phyloP scores from a whole-genome alignment of 1,140 invertebrate genomes.

The Drosophila santomea region DNA sequence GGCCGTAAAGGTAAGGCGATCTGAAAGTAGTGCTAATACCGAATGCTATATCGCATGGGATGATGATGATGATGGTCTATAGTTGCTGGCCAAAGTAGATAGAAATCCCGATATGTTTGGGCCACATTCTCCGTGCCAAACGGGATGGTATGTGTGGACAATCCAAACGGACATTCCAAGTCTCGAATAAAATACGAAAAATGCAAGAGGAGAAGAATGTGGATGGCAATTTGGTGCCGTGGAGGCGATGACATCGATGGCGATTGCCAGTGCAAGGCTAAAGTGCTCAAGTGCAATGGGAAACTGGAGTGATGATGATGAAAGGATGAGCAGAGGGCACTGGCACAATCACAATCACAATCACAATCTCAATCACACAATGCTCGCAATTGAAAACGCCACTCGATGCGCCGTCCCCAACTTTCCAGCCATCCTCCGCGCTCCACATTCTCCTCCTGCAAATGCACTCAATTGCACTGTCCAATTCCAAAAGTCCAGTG shows the following conservation, averaged over 20 bases:
- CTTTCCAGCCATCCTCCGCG: background rate
- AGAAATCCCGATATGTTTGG: background rate
- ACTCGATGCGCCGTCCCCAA: constrained; percentile 38
- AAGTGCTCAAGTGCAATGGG: constrained; percentile 4
- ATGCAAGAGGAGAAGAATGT: constrained; percentile 55
- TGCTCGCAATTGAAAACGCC: constrained; percentile 67
- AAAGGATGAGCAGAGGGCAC: background rate
- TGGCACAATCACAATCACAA: constrained; percentile 11
- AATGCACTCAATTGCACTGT: constrained; percentile 44
- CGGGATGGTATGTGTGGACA: constrained; percentile 1
- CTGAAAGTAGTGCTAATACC: background rate
- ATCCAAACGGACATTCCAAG: constrained; percentile 35
- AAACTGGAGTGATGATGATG: constrained; percentile 1
- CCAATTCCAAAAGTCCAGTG: constrained; percentile 31
- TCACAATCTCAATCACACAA: constrained; percentile 38
- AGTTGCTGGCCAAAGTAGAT: background rate
- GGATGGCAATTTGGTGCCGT: constrained; percentile 45
- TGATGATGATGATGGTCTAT: constrained; percentile 2
- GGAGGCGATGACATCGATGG: constrained; percentile 3
- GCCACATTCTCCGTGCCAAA: background rate
- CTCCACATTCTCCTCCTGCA: constrained; percentile 1
- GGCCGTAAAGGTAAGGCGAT: constrained; percentile 12
- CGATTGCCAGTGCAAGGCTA: constrained; percentile 5
- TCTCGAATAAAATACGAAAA: constrained; percentile 72
- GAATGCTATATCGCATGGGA: background rate